phyloP scores from a whole-genome alignment of 1,140 invertebrate species.

The Ceratina japonica region DNA sequence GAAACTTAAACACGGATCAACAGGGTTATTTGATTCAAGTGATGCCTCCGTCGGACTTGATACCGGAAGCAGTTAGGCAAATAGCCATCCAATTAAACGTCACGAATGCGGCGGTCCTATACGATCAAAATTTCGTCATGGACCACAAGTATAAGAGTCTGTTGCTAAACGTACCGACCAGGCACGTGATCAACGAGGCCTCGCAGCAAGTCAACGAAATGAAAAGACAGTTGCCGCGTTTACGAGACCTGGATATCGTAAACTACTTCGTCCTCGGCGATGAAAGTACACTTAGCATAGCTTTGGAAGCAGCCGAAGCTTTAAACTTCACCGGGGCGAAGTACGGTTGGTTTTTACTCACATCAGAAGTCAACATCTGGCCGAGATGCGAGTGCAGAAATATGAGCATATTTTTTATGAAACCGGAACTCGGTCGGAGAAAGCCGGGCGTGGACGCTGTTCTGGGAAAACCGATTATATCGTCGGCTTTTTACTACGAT shows the following conservation, averaged over 20 bases:
- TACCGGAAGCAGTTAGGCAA: slow-evolving; percentile 89
- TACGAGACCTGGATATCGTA: slow-evolving; percentile 90
- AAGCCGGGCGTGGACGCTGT: slow-evolving; percentile 2
- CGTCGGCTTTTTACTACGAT: slow-evolving; percentile 93
- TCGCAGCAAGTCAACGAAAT: slow-evolving; percentile 79
- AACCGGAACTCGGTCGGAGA: slow-evolving; percentile 49
- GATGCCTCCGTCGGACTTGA: slow-evolving; percentile 90
- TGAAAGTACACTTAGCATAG: slow-evolving; percentile 84
- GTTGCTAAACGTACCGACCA: slow-evolving; percentile 91
- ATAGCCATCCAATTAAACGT: slow-evolving; percentile 91
- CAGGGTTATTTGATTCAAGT: slow-evolving; percentile 85
- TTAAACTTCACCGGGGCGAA: slow-evolving; percentile 76
- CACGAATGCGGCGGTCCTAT: slow-evolving; percentile 93
- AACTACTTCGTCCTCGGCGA: slow-evolving; percentile 92
- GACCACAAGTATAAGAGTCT: slow-evolving; percentile 95
- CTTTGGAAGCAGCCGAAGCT: slow-evolving; percentile 80
- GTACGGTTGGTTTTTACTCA: slow-evolving; percentile 83
- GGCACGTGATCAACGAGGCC: slow-evolving; percentile 89
- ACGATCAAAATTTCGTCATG: slow-evolving; percentile 93
- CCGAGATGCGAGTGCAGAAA: slow-evolving; percentile 69
- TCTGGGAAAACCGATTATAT: slow-evolving; percentile 65
- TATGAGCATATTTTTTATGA: slow-evolving; percentile 68
- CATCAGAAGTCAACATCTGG: slow-evolving; percentile 77
- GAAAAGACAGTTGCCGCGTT: slow-evolving; percentile 83
- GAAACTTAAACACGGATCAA: slow-evolving; percentile 84